Base-by-base conservation (phyloP, 1,140 invertebrate species). In the Aphaenogaster ashmeadi region DNA sequence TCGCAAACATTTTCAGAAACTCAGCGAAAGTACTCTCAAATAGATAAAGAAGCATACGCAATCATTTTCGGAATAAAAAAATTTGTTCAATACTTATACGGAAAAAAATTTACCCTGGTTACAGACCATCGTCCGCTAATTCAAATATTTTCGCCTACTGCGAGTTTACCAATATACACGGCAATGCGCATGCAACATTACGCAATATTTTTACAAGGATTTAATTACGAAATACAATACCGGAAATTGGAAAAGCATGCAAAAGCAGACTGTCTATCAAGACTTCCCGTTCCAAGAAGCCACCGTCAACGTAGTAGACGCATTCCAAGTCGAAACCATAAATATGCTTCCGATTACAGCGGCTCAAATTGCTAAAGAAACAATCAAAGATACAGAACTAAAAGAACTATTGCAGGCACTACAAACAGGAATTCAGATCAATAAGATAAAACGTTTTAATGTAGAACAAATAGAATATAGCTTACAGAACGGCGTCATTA, bases 171-270 rank as follows among this genome's bases (percentile, higher is more conserved):
- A 18, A 81, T 89, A 15, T 81, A 93, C 4, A 88, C 93, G 2
- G 92, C 94, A 9, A 71, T 87, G n/a, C 81, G 93, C 18, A 84
- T 95, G 79, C 89, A 90, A 62, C 91, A 89, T 52, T 94, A 93
- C 75, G 89, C 92, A 11, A 71, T 94, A 36, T 91, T 92, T 67
- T 81, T 94, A 62, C 67, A 69, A 41, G 85, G 54, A n/a, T 92
- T 90, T 58, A 60, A 89, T 21, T 93, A 90, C 54, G 58, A 87
- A 11, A 90, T 93, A 11, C 44, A 87, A 36, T 92, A 91, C 58
- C 64, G 88, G 11, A 87, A 80, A 52, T 80, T 90, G 4, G 44
- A 27, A 27, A 0, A 50, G 2, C 21, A 47, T 38, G 67, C n/a
- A 0, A 71, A 71, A 0, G 93, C 89, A 1, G 92, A 93, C 44